phyloP scores from a whole-genome alignment of 2,797 vertebrate genomes.

The Acrossocheilus wenchowensis region DNA sequence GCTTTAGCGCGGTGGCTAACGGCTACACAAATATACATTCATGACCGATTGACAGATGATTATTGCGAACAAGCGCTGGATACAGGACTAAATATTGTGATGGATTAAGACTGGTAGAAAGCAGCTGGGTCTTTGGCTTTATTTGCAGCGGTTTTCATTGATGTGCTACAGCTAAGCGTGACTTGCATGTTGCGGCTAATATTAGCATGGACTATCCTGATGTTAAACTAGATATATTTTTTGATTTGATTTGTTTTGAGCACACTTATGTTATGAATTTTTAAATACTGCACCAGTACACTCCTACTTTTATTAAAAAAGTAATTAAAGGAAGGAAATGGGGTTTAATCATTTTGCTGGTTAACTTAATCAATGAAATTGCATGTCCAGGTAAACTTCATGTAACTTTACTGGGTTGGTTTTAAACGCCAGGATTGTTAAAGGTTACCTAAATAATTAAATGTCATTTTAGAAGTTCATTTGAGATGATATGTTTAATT shows the following conservation, averaged over 20 bases:
- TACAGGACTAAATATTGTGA: neutral
- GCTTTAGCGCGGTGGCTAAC: slow-evolving; percentile 34
- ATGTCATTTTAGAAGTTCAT: neutral
- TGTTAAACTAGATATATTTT: neutral
- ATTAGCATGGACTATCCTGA: slow-evolving; percentile 50
- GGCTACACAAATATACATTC: neutral
- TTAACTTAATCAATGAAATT: neutral
- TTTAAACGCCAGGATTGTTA: neutral
- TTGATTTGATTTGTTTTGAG: neutral
- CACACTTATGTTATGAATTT: neutral
- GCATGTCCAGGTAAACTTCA: neutral
- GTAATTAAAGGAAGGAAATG: neutral
- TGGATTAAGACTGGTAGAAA: neutral
- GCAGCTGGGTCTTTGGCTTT: neutral
- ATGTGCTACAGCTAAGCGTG: slow-evolving; percentile 59
- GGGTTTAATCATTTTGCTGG: neutral
- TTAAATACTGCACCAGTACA: neutral
- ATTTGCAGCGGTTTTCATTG: slow-evolving; percentile 46
- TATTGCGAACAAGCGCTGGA: neutral
- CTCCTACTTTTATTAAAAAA: neutral
- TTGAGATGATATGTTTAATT: neutral
- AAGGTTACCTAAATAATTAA: accelerated
- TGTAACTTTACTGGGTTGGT: neutral
- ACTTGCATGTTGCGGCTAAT: slow-evolving; percentile 65
- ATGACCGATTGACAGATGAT: neutral